Base-by-base conservation (phyloP, 1,140 invertebrate species). In the Scaptomyza pallida region DNA sequence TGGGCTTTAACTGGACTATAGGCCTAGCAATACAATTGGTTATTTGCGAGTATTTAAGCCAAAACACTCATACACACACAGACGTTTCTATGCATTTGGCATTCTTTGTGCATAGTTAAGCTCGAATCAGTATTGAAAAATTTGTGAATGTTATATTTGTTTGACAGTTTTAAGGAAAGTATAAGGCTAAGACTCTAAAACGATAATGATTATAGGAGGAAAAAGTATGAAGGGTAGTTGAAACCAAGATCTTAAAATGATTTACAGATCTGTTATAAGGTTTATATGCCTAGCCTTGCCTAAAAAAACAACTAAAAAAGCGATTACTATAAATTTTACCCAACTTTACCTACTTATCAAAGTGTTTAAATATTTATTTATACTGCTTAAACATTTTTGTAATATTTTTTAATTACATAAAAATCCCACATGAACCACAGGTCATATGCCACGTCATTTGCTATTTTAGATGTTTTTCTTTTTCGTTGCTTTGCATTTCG, bases 381-480 rank as follows among this genome's bases (percentile, higher is more conserved):
- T 23, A 9, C 21, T 62, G 17, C 30, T 30, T 23, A 44, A 16
- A 19, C 3, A 51, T 47, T 67, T 48, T 52, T 65, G 56, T 59
- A 59, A 40, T 74, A n/a, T 74, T 74, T 73, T 76, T 76, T 74
- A 73, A 73, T 76, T 76, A 70, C 69, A 75, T 75, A 70, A 69
- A 70, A 52, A 73, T 70, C 51, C 13, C 23, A 51, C 15, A 16
- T 51, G n/a, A 13, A 19, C 43, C 51, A 35, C 35, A 9, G 37
- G 17, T 51, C 75, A 41, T 35, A 8, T 48, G 15, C 16, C 16
- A 19, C 35, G 35, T 41, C 59, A 43, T 62, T 59, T 44, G 13
- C 1, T 30, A 30, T 67, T 76, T 37, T 15, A 16, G 44, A n/a
- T n/a, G n/a, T 26, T 26, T 12, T 44, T 12, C 35, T 13, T 54